Evolutionary conservation across 2,113 vertebrate species (phyloP).

Genomic region (Bufo bufo): DNA sequence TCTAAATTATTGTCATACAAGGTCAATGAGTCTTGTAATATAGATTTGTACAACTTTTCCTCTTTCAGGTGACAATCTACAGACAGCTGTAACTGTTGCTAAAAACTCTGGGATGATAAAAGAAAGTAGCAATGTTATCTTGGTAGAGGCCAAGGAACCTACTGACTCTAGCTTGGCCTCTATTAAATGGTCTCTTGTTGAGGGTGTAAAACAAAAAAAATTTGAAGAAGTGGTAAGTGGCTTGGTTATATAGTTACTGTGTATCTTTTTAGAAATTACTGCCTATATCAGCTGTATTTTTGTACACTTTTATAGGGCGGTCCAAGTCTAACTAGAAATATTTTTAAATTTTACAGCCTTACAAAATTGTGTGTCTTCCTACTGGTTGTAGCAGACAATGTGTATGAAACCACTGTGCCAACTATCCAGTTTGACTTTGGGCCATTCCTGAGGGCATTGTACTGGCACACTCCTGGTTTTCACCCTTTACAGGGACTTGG

Average conservation of each 20-base stretch:
- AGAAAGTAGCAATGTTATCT: constrained; percentile 68
- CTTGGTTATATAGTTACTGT: neutral
- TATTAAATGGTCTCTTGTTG: constrained; percentile 71
- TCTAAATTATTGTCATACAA: neutral
- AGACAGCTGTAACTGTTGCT: constrained; percentile 80
- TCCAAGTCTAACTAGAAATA: too few relatives aligned
- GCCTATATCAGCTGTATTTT: too few relatives aligned
- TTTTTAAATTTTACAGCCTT: too few relatives aligned
- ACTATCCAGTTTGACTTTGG: too few relatives aligned
- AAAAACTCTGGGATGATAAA: constrained; percentile 76
- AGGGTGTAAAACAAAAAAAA: constrained; percentile 61
- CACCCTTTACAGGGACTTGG: too few relatives aligned
- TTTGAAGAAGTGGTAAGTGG: constrained; percentile 61
- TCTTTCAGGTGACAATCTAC: constrained; percentile 73
- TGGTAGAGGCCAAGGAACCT: constrained; percentile 70
- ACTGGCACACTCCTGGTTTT: too few relatives aligned
- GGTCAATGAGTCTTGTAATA: neutral
- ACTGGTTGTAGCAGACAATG: too few relatives aligned
- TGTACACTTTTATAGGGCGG: too few relatives aligned
- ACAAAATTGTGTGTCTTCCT: too few relatives aligned
- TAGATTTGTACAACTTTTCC: neutral
- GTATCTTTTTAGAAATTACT: neutral
- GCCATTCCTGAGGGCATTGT: too few relatives aligned
- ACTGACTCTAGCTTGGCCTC: constrained; percentile 67
- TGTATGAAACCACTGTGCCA: too few relatives aligned